Conservation (phyloP, 2,113 vertebrate species). For the Muntiacus reevesi region DNA sequence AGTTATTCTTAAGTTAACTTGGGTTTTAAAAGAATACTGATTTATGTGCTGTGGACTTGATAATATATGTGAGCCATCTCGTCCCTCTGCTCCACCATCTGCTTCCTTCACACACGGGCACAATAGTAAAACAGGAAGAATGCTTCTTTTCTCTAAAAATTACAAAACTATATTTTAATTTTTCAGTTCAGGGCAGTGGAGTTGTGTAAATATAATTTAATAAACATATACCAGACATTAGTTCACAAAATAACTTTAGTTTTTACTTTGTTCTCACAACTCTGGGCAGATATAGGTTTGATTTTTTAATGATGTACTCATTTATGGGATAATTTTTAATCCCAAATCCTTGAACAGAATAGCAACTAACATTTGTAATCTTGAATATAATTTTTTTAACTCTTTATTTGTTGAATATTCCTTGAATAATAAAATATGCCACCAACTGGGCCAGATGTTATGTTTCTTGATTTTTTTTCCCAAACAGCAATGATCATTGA, state of each 20-base stretch:
- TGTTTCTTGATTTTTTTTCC: conserved; percentile 12
- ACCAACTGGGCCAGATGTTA: not conserved
- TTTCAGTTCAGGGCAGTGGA: not conserved
- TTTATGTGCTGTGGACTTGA: conserved; percentile 45
- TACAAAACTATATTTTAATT: conserved; percentile 3
- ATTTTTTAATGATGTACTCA: not conserved
- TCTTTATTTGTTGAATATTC: not conserved
- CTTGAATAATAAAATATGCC: not conserved
- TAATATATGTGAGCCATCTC: conserved; percentile 40
- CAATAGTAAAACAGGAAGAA: conserved; percentile 19
- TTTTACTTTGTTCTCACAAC: not conserved
- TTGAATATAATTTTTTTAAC: not conserved
- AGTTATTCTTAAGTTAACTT: conserved; percentile 48
- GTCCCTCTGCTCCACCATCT: conserved; percentile 56
- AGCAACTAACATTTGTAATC: not conserved
- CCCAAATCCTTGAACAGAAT: not conserved
- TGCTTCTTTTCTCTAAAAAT: not conserved
- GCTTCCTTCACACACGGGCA: not conserved
- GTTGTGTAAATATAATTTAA: not conserved
- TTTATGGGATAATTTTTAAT: not conserved
- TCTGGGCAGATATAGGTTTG: not conserved
- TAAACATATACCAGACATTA: not conserved
- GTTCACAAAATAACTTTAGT: not conserved
- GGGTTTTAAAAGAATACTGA: conserved; percentile 38
- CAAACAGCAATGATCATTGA: not conserved